Evolutionary conservation across 2,113 vertebrate genomes (phyloP).

Genomic region (Sturnira hondurensis): DNA sequence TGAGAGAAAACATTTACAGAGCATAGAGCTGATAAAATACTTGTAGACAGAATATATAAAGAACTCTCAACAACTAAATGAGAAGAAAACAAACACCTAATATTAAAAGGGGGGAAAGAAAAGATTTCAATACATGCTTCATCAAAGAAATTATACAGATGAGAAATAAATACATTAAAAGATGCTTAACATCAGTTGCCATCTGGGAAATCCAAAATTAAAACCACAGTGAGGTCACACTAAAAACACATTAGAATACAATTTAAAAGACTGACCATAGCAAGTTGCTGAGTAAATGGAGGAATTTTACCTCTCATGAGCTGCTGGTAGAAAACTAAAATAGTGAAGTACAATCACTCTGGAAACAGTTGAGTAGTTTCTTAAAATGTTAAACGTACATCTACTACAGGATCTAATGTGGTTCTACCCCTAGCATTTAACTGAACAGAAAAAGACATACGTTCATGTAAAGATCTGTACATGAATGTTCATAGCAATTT

Average conservation of each 20-base stretch:
- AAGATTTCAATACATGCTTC: neutral
- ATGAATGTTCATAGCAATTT: neutral
- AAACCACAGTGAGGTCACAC: neutral
- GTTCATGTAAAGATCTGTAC: neutral
- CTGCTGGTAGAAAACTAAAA: neutral
- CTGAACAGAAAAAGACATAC: neutral
- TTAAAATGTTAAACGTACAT: neutral
- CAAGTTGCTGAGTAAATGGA: neutral
- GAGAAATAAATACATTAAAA: neutral
- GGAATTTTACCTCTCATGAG: neutral
- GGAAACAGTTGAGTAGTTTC: neutral
- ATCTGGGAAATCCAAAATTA: neutral
- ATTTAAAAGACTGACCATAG: neutral
- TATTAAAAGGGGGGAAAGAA: neutral
- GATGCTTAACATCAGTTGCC: neutral
- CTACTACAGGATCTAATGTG: neutral
- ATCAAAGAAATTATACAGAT: neutral
- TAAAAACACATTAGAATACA: neutral
- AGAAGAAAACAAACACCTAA: neutral
- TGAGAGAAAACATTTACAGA: neutral
- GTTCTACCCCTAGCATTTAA: neutral
- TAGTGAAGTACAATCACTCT: neutral
- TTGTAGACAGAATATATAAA: neutral
- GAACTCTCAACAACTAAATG: neutral
- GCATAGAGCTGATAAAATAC: neutral